phyloP scores from a whole-genome alignment of 2,113 vertebrate genomes.

The Crotophaga sulcirostris region DNA sequence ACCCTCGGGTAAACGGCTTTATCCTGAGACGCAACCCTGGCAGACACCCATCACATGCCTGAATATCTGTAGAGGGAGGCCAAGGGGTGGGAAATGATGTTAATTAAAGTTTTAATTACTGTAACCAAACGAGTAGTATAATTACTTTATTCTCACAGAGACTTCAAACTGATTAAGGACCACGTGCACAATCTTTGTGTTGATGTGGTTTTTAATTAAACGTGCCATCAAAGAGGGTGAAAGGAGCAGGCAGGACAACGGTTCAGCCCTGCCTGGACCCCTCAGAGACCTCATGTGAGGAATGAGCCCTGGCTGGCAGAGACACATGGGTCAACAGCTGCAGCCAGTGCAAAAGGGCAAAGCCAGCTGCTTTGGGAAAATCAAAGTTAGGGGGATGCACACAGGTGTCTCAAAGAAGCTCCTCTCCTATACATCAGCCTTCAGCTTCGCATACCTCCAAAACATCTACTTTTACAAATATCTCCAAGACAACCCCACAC shows the following conservation, averaged over 20 bases:
- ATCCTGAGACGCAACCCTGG: background rate
- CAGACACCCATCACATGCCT: background rate
- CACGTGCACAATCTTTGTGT: constrained; percentile 43
- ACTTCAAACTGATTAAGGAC: constrained; percentile 72
- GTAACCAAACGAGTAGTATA: constrained; percentile 73
- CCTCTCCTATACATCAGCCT: background rate
- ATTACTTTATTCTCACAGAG: constrained; percentile 74
- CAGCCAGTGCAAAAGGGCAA: background rate
- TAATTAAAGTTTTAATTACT: constrained; percentile 79
- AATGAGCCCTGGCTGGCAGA: background rate
- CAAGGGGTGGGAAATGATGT: constrained; percentile 67
- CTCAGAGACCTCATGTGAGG: background rate
- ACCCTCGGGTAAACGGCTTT: background rate
- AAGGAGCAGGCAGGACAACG: background rate
- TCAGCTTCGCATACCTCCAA: background rate
- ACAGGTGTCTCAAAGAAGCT: background rate
- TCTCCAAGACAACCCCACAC: background rate
- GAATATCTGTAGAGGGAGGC: constrained; percentile 48
- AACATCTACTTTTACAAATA: background rate
- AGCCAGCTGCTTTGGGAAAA: background rate
- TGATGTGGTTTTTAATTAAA: constrained; percentile 75
- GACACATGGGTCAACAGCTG: background rate
- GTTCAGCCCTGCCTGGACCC: background rate
- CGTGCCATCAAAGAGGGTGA: background rate
- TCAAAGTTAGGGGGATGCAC: accelerated